Conservation (phyloP, 2,888 invertebrate species). For the Agrochola litura region DNA sequence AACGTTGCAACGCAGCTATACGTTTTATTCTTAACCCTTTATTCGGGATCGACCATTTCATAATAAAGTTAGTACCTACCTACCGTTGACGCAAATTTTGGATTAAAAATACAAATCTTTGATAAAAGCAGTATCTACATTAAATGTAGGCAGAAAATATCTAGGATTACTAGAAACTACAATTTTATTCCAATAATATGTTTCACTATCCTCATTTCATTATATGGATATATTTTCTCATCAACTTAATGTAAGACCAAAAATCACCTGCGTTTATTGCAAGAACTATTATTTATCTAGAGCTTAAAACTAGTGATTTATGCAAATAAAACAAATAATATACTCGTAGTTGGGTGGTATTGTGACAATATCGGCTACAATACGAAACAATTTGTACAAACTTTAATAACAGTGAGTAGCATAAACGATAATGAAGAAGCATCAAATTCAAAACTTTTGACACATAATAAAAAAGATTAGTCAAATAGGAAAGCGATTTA, state of each 20-base stretch:
- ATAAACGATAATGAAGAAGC: background rate
- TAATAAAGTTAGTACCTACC: background rate
- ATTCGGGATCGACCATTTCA: background rate
- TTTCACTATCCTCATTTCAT: background rate
- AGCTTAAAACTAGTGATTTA: slow-evolving; percentile 8
- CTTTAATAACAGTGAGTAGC: background rate
- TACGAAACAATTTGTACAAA: background rate
- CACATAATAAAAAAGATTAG: background rate
- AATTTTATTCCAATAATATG: slow-evolving; percentile 18
- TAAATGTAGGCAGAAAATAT: slow-evolving; percentile 1
- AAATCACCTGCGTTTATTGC: background rate
- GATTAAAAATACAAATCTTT: slow-evolving; percentile 19
- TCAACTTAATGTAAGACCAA: background rate
- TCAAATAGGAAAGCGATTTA: background rate
- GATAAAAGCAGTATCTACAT: slow-evolving; percentile 24
- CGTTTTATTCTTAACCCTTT: background rate
- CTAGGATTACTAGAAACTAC: background rate
- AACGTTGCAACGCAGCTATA: background rate
- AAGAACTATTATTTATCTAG: slow-evolving; percentile 6
- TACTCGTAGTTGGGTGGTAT: slow-evolving; percentile 9
- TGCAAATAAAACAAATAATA: slow-evolving; percentile 15
- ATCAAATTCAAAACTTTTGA: background rate
- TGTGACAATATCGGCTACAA: slow-evolving; percentile 15
- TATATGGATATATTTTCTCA: background rate
- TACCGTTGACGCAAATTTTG: background rate